Conservation (phyloP, 2,888 invertebrate genomes). For the Bombylius discolor region DNA sequence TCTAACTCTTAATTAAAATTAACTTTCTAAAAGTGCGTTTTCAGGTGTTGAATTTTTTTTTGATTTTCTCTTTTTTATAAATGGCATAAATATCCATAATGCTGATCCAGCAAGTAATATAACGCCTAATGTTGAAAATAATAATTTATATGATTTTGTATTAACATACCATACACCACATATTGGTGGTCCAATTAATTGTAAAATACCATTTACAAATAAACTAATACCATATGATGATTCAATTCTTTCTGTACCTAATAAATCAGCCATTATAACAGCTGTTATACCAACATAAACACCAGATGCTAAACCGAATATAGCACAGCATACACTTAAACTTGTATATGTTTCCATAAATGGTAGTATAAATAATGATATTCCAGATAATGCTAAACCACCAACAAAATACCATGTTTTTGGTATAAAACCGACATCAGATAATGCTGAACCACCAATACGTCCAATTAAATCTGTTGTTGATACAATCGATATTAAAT, state of each 20-base stretch:
- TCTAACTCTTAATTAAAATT: not conserved
- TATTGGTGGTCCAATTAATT: slow-evolving; percentile 70
- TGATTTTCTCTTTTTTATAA: slow-evolving; percentile 40
- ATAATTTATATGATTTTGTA: slow-evolving; percentile 51
- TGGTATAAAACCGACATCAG: slow-evolving; percentile 61
- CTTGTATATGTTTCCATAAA: slow-evolving; percentile 49
- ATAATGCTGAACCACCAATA: slow-evolving; percentile 73
- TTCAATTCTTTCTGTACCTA: slow-evolving; percentile 71
- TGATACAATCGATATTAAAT: slow-evolving; percentile 67
- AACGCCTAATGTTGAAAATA: slow-evolving; percentile 61
- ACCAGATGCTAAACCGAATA: slow-evolving; percentile 73
- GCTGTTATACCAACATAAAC: slow-evolving; percentile 77
- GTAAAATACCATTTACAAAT: slow-evolving; percentile 71
- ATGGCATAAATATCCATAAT: slow-evolving; percentile 64
- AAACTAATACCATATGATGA: slow-evolving; percentile 77
- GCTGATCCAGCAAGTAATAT: slow-evolving; percentile 57
- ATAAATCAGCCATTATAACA: slow-evolving; percentile 76
- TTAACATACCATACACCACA: slow-evolving; percentile 59
- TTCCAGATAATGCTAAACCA: slow-evolving; percentile 62
- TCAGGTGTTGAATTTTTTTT: not conserved
- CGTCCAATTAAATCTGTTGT: slow-evolving; percentile 68
- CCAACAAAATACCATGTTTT: slow-evolving; percentile 74
- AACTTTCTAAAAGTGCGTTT: slow-evolving; percentile 9
- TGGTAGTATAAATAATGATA: slow-evolving; percentile 59
- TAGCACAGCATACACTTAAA: slow-evolving; percentile 55